Base-by-base conservation (phyloP, 2,113 vertebrate species). In the Ginglymostoma cirratum region DNA sequence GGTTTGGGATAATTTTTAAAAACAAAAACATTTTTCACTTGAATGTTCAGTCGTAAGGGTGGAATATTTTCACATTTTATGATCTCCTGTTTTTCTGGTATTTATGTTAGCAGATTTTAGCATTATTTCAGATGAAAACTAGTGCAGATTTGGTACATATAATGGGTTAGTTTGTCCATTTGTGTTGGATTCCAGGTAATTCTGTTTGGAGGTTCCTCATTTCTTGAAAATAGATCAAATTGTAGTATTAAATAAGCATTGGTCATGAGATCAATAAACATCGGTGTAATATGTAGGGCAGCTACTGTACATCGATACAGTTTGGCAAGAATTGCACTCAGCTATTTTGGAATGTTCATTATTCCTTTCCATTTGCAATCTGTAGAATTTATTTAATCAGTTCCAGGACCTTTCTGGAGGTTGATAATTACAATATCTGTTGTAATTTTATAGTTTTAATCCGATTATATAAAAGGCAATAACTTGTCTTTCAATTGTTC, bases 371-470 rank as follows among this genome's bases (percentile, higher is more conserved):
- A 97, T 97, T 97, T 97, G 97, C 96, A 95, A 97, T 96, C 96
- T 96, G 95, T 96, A 96, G 97, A 97, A 97, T 96, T 92, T 97
- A 97, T 96, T 97, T 97, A n/a, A 61, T 96, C 97, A 97, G 98
- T 97, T 97, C 97, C 96, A 96, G 96, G 96, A 97, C 96, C 96
- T 97, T 97, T 96, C 96, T 97, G 96, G 97, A 97, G 97, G 97
- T 97, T 98, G 97, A 96, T 97, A 98, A 96, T 97, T 97, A 97
- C 98, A 97, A 98, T 98, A 98, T 98, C 97, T 97, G 97, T 93
- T 97, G 97, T 99, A 99, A 98, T 98, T 98, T 98, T 98, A 98
- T 98, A 99, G 98, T 98, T 99, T 98, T 99, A 98, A 99, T 98
- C 98, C 97, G 98, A 97, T 98, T 98, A 98, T 98, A 97, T 97